Evolutionary conservation across 2,888 invertebrate genomes (phyloP).

Genomic region (Nesidiocoris tenuis): DNA sequence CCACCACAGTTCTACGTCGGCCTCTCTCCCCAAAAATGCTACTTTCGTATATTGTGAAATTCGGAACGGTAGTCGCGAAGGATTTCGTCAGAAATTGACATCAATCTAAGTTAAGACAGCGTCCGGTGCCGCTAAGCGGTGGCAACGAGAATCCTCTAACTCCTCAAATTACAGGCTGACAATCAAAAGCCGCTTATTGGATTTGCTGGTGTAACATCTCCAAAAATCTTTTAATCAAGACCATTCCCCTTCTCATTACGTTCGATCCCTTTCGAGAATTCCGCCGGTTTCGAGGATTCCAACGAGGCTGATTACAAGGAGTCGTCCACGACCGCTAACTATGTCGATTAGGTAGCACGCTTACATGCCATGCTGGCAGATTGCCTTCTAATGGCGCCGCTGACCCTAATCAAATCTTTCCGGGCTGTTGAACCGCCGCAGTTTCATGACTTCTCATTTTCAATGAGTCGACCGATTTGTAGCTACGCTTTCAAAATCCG

Average conservation of each 20-base stretch:
- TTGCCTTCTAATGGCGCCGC: neutral
- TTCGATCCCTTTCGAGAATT: neutral
- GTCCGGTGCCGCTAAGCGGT: neutral
- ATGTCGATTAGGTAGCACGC: neutral
- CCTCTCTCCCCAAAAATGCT: too few relatives aligned
- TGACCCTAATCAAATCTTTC: too few relatives aligned
- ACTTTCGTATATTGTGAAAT: too few relatives aligned
- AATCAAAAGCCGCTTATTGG: conserved; percentile 40
- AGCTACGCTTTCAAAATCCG: too few relatives aligned
- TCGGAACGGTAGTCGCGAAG: too few relatives aligned
- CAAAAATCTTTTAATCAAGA: conserved; percentile 35
- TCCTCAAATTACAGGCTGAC: conserved; percentile 14
- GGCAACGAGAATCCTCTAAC: neutral
- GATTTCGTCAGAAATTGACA: too few relatives aligned
- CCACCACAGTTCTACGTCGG: too few relatives aligned
- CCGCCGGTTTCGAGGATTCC: neutral
- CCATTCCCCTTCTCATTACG: conserved; percentile 37
- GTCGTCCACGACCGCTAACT: neutral
- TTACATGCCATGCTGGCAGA: neutral
- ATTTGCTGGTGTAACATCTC: conserved; percentile 35
- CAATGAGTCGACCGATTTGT: too few relatives aligned
- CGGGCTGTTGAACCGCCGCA: too few relatives aligned
- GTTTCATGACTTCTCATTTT: too few relatives aligned
- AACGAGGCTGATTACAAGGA: neutral
- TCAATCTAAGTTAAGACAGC: neutral